Percentiles rank a stretch among this genome's conserved stretches.
Conservation (phyloP, 1,140 invertebrate genomes). For the Cylas formicarius region DNA sequence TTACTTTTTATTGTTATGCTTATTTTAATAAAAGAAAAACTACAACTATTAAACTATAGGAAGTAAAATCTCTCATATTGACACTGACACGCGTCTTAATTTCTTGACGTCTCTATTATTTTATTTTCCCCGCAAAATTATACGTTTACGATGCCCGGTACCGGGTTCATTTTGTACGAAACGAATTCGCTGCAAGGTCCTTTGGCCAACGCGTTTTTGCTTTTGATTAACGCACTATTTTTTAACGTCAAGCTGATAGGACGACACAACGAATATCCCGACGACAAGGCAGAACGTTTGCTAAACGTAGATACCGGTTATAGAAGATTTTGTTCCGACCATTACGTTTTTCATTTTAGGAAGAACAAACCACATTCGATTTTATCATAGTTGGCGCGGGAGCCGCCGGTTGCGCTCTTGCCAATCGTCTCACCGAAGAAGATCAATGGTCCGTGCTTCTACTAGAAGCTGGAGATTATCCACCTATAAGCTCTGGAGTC, state of each 20-base stretch:
- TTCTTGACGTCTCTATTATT: too few species aligned
- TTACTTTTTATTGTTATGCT: too few species aligned
- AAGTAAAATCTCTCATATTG: too few species aligned
- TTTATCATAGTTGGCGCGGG: conserved; percentile 86
- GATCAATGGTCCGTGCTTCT: conserved; percentile 41
- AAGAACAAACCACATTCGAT: conserved; percentile 51
- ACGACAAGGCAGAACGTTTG: conserved; percentile 14
- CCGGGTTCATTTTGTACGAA: conserved; percentile 20
- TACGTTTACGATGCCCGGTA: conserved; percentile 6
- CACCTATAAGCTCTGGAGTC: conserved; percentile 18
- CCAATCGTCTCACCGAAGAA: conserved; percentile 45
- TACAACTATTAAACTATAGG: too few species aligned
- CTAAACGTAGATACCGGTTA: conserved; percentile 6
- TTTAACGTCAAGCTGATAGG: conserved; percentile 23
- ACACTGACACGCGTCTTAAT: too few species aligned
- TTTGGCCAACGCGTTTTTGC: conserved; percentile 19
- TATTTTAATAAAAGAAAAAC: too few species aligned
- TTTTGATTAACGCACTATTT: conserved; percentile 22
- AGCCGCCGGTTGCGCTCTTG: conserved; percentile 69
- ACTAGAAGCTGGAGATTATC: conserved; percentile 40
- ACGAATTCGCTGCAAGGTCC: conserved; percentile 16
- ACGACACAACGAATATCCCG: conserved; percentile 14
- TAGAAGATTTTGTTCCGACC: background rate
- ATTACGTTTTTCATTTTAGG: conserved; percentile 7
- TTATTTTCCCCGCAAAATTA: background rate